Evolutionary conservation across 2,888 invertebrate species (phyloP), one percentile per base, ranked within the genome.

Genomic region (Clostera curtula): DNA sequence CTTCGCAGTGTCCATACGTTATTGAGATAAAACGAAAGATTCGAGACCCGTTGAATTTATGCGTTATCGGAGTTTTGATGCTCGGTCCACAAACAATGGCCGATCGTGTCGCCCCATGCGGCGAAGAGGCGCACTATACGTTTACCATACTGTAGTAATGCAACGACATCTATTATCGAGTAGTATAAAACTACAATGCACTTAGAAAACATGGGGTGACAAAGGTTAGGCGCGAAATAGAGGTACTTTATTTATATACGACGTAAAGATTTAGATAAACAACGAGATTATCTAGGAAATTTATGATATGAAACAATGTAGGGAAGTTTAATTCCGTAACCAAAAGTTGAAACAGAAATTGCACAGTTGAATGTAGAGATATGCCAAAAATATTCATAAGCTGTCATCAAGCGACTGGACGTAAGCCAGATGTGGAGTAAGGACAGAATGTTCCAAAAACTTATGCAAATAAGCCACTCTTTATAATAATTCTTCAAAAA

Each of bases 1-100:
- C 82, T 83, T 79, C 72, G 80, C 79, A 75, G 79, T 77, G 76
- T 77, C 79, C 82, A 83, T 83, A 82, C 77, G 71, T 83, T 80
- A 82, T 71, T 49, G 70, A 82, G 82, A 82, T 82, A 82, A 83
- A 80, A 80, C 75, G 69, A 83, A 76, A 77, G 77, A 79, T 74
- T 76, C 62, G 70, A 70, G 37, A 49, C 51, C 62, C 64, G 66
- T 70, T 73, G 79, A 64, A 82, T 80, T 83, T 82, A 82, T 83
- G 80, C 71, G 69, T 74, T 82, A 77, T 80, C 76, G 75, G 65
- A 70, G 56, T 56, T 72, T 61, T 74, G 79, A 80, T 73, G 72
- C 68, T 59, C 57, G 56, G 29, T 40, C 42, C 43, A 60, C 56
- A n/a, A 75, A 82, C 82, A 83, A 82, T 82, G 77, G 82, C 40